phyloP scores from a whole-genome alignment of 2,797 vertebrate genomes.

The Phoebastria nigripes region DNA sequence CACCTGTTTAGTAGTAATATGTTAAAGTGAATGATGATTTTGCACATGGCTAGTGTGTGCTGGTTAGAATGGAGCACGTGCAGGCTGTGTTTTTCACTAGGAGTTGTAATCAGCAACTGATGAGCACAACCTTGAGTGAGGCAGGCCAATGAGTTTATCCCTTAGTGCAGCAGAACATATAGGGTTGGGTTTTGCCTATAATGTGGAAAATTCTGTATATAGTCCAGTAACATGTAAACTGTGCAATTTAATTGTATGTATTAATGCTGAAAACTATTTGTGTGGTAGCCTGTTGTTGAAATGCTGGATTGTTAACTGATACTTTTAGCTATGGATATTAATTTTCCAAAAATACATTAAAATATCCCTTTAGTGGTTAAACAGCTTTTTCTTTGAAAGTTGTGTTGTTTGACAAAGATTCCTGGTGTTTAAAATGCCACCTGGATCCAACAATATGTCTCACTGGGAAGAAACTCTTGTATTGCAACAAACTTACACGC shows the following conservation, averaged over 20 bases:
- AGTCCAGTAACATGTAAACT: background rate
- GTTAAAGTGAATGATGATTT: accelerated
- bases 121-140: background rate
- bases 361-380: background rate
- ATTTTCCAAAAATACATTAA: background rate
- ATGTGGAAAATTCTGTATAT: background rate
- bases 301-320: background rate
- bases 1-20: background rate
- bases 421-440: slow-evolving; percentile 5
- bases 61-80: background rate
- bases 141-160: background rate
- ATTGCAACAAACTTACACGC: background rate
- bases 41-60: background rate
- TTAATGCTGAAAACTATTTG: background rate
- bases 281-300: background rate
- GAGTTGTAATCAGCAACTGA: background rate
- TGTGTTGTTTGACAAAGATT: background rate
- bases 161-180: background rate
- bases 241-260: background rate
- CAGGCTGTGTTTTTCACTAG: background rate
- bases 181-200: background rate
- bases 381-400: background rate
- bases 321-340: background rate
- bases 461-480: slow-evolving; percentile 6
- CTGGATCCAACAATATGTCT: slow-evolving; percentile 43